Evolutionary conservation across 2,888 invertebrate species (phyloP).

Genomic region (Pseudococcus longispinus): DNA sequence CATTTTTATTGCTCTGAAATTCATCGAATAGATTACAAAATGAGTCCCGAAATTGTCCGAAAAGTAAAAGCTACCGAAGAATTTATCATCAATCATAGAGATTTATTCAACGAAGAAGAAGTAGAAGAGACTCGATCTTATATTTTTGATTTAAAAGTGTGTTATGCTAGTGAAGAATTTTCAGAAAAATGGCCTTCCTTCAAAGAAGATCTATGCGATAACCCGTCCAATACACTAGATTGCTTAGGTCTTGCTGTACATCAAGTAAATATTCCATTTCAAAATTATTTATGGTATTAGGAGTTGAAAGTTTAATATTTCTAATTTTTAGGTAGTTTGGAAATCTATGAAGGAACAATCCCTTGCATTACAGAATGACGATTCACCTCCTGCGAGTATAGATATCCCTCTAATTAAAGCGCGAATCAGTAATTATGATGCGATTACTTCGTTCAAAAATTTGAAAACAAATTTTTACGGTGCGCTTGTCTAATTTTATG

Average conservation of each 20-base stretch:
- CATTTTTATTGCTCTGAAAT: slow-evolving; percentile 55
- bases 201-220: slow-evolving; percentile 70
- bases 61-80: slow-evolving; percentile 67
- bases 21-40: slow-evolving; percentile 63
- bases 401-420: slow-evolving; percentile 66
- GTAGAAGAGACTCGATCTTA: slow-evolving; percentile 69
- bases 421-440: slow-evolving; percentile 71
- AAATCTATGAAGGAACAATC: slow-evolving; percentile 45
- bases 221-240: slow-evolving; percentile 73
- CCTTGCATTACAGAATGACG: not conserved
- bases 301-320: not conserved
- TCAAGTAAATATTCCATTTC: slow-evolving; percentile 66
- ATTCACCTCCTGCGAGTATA: slow-evolving; percentile 55
- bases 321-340: slow-evolving; percentile 14
- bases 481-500: slow-evolving; percentile 62
- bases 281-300: not conserved
- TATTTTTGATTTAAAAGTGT: slow-evolving; percentile 68
- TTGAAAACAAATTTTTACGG: slow-evolving; percentile 78
- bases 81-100: slow-evolving; percentile 66
- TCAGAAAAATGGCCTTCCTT: slow-evolving; percentile 71
- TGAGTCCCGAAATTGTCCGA: slow-evolving; percentile 65
- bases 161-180: slow-evolving; percentile 69
- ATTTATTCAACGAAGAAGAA: slow-evolving; percentile 67
- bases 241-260: slow-evolving; percentile 82
- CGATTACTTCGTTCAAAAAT: slow-evolving; percentile 72